phyloP scores from a whole-genome alignment of 1,140 invertebrate genomes.

The Drosophila sproati region DNA sequence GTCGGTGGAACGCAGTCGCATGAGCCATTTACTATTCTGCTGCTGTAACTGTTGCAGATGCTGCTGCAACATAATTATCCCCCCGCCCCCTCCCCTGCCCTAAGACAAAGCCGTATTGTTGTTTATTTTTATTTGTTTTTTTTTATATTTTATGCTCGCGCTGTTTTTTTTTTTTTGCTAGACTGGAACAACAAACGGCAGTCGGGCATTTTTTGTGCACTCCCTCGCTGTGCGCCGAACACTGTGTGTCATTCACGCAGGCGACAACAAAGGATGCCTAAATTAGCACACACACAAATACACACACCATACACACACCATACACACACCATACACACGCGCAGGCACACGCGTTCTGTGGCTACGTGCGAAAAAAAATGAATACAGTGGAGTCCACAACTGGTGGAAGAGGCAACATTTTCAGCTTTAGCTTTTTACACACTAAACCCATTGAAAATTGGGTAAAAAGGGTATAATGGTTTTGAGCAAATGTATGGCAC shows the following conservation, averaged over 20 bases:
- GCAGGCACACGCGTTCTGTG: constrained; percentile 25
- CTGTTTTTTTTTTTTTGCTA: neutral
- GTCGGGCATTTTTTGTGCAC: constrained; percentile 37
- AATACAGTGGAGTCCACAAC: constrained; percentile 20
- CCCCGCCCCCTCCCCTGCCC: constrained; percentile 31
- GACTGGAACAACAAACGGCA: constrained; percentile 39
- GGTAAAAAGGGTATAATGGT: neutral
- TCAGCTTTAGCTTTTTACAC: constrained; percentile 44
- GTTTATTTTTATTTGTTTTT: constrained; percentile 53
- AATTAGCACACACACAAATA: constrained; percentile 66
- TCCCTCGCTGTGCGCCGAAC: constrained; percentile 25
- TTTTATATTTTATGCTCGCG: constrained; percentile 2
- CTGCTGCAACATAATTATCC: constrained; percentile 28
- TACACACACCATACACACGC: constrained; percentile 17
- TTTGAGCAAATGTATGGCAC: neutral
- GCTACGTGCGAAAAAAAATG: constrained; percentile 61
- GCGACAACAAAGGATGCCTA: constrained; percentile 68
- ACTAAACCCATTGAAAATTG: too few species aligned
- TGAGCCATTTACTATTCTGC: constrained; percentile 39
- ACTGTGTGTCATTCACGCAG: constrained; percentile 55
- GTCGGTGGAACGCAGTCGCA: constrained; percentile 13
- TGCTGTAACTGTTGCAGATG: constrained; percentile 42
- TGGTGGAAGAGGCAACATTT: constrained; percentile 42
- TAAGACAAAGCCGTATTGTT: constrained; percentile 69
- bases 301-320: constrained; percentile 26